These are phyloP conservation scores for Tympanuchus pallidicinctus DNA, from an alignment of 2,113 vertebrate genomes.

Conservation along the genomic window DNA sequence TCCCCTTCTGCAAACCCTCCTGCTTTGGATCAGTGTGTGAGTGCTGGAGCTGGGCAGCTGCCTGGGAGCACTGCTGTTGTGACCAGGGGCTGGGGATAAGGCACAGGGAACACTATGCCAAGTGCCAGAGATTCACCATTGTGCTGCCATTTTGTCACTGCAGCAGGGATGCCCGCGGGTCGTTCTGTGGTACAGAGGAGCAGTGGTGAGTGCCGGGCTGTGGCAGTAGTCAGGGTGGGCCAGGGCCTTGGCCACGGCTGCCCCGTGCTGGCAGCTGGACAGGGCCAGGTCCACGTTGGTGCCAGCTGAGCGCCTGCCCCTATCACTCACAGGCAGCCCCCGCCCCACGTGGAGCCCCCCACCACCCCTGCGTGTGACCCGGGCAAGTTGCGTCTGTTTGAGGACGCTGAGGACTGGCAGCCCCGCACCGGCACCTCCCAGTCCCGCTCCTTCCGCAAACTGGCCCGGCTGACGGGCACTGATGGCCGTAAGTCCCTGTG, in stretches of 20 bases:
- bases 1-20: too few relatives aligned
- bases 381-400: slow-evolving; percentile 92
- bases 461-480: slow-evolving; percentile 93
- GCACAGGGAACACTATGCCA: too few relatives aligned
- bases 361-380: slow-evolving; percentile 84
- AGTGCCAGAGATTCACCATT: neutral
- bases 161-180: neutral
- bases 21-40: too few relatives aligned
- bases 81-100: too few relatives aligned
- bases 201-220: neutral
- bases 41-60: too few relatives aligned
- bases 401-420: slow-evolving; percentile 94
- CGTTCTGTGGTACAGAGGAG: neutral
- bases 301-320: slow-evolving; percentile 11
- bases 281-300: neutral
- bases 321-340: slow-evolving; percentile 81
- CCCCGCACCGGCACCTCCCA: slow-evolving; percentile 93
- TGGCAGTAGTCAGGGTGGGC: accelerated
- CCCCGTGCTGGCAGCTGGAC: neutral
- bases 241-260: neutral
- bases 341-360: slow-evolving; percentile 74
- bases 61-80: too few relatives aligned
- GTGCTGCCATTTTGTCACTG: neutral
- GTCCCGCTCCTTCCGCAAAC: slow-evolving; percentile 93
- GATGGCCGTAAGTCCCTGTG: slow-evolving; percentile 89